Conservation (phyloP, 2,888 invertebrate species). For the Stenoptilia bipunctidactyla region DNA sequence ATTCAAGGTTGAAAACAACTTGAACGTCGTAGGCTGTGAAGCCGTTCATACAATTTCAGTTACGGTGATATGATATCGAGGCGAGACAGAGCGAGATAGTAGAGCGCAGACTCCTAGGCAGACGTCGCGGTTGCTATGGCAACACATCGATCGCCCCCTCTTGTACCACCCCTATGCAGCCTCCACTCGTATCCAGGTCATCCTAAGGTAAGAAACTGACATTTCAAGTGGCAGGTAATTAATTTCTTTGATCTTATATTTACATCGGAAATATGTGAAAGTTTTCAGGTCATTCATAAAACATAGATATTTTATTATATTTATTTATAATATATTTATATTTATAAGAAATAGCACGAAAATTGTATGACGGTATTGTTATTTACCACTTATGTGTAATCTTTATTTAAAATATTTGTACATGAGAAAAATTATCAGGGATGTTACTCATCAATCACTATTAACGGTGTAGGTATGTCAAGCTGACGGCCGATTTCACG, state of each 20-base stretch:
- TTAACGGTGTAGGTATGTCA: too few relatives aligned
- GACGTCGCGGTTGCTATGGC: constrained; percentile 66
- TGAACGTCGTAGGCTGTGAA: constrained; percentile 10
- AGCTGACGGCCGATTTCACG: too few relatives aligned
- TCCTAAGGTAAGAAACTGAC: constrained; percentile 27
- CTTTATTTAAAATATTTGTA: too few relatives aligned
- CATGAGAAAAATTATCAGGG: too few relatives aligned
- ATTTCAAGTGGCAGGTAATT: constrained; percentile 19
- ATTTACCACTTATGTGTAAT: too few relatives aligned
- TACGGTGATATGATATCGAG: constrained; percentile 67
- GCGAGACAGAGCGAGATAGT: constrained; percentile 70
- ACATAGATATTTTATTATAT: too few relatives aligned
- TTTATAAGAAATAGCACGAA: too few relatives aligned
- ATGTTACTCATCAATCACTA: too few relatives aligned
- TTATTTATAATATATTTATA: too few relatives aligned
- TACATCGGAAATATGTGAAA: too few relatives aligned
- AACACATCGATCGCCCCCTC: constrained; percentile 64
- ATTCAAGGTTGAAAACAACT: constrained; percentile 9
- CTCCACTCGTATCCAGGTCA: constrained; percentile 60
- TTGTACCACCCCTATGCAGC: constrained; percentile 33
- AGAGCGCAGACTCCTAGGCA: constrained; percentile 69
- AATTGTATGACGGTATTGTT: too few relatives aligned
- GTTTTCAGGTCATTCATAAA: too few relatives aligned
- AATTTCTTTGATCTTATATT: constrained; percentile 12
- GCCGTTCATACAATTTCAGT: constrained; percentile 21